phyloP scores from a whole-genome alignment of 2,888 invertebrate genomes.

The Shargacucullia verbasci region DNA sequence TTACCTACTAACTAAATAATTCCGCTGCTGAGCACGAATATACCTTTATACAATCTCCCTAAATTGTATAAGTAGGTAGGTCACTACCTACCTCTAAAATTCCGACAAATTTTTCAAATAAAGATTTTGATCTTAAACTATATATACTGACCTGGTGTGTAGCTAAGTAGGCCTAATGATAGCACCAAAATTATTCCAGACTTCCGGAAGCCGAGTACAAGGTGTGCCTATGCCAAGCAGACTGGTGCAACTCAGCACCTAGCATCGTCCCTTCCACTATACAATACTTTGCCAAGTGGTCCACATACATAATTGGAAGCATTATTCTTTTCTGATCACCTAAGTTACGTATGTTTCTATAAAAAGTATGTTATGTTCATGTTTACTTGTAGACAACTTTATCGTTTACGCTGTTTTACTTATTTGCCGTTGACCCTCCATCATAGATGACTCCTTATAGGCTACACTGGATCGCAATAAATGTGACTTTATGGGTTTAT shows the following conservation, averaged over 20 bases:
- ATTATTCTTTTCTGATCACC: constrained; percentile 21
- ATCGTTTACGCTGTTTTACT: constrained; percentile 41
- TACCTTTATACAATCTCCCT: no score
- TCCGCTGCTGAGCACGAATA: no score
- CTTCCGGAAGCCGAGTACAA: constrained; percentile 77
- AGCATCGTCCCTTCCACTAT: constrained; percentile 28
- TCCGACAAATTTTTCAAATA: no score
- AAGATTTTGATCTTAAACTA: no score
- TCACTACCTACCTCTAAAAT: no score
- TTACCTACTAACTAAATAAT: no score
- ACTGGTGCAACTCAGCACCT: constrained; percentile 77
- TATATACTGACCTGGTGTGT: no score
- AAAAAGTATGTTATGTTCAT: constrained; percentile 27
- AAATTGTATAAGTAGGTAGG: no score
- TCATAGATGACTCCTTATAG: constrained; percentile 70
- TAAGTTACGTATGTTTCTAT: constrained; percentile 22
- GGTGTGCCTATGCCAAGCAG: constrained; percentile 79
- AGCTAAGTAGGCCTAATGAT: not conserved
- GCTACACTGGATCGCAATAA: constrained; percentile 76
- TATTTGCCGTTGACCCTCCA: constrained; percentile 56
- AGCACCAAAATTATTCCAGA: constrained; percentile 65
- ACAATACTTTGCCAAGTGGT: constrained; percentile 31
- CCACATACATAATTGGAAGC: constrained; percentile 20
- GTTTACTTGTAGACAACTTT: constrained; percentile 29
- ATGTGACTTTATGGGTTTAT: constrained; percentile 84